A percentile compares a stretch with the other conserved stretches of the same genome.
phyloP scores from a whole-genome alignment of 1,140 invertebrate genomes.

The Halictus rubicundus region DNA sequence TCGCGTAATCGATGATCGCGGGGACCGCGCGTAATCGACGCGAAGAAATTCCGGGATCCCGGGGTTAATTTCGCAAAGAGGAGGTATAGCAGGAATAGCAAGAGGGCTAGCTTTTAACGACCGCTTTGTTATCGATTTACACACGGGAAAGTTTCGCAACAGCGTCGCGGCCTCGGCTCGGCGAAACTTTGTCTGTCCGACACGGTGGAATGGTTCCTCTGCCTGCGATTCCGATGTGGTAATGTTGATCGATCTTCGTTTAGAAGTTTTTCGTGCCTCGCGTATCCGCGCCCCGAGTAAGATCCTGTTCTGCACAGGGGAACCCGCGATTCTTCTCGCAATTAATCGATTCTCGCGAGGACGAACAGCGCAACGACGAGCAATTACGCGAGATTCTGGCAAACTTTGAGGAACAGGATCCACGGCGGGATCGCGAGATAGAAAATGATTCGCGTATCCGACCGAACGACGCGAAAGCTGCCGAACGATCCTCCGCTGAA shows the following conservation, averaged over 20 bases:
- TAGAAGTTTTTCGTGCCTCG: slow-evolving; percentile 24
- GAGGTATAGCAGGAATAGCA: not conserved
- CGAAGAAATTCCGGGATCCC: slow-evolving; percentile 9
- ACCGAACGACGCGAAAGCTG: not conserved
- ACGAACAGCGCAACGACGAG: not conserved
- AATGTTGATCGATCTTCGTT: slow-evolving; percentile 53
- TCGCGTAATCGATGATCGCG: slow-evolving; percentile 21
- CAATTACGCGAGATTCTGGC: not conserved
- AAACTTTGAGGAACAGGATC: not conserved
- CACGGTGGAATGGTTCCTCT: slow-evolving; percentile 15
- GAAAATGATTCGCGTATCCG: not conserved
- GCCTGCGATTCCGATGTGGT: not conserved
- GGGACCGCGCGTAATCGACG: not conserved
- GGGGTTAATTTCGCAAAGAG: slow-evolving; percentile 36
- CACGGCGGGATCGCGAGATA: not conserved
- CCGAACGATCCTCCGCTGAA: not conserved
- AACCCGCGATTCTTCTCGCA: no score
- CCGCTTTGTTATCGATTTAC: slow-evolving; percentile 54
- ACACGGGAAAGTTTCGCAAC: slow-evolving; percentile 12
- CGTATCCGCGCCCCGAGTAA: not conserved
- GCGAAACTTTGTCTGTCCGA: slow-evolving; percentile 31
- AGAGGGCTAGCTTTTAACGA: slow-evolving; percentile 34
- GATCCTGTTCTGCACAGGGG: not conserved
- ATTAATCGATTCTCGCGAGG: not conserved
- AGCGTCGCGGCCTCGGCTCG: not conserved